Evolutionary conservation across 2,113 vertebrate genomes (phyloP).

Genomic region (Balaeniceps rex): DNA sequence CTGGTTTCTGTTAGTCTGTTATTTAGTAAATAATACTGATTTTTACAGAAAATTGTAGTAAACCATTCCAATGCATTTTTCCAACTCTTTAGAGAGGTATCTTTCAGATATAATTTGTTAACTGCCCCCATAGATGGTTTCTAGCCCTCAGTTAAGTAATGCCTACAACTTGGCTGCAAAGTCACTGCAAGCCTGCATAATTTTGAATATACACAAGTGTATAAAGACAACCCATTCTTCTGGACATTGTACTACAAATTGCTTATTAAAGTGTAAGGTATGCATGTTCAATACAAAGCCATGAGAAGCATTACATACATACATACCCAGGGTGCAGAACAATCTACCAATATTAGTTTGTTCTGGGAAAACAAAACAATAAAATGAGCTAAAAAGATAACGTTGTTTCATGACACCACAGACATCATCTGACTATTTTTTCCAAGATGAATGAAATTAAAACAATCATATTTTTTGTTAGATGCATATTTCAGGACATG

Average conservation of each 20-base stretch:
- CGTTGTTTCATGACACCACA: neutral
- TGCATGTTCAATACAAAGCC: neutral
- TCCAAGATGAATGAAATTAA: neutral
- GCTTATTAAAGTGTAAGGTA: neutral
- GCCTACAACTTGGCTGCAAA: neutral
- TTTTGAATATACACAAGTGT: neutral
- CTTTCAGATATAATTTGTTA: neutral
- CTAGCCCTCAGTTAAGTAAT: neutral
- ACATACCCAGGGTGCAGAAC: neutral
- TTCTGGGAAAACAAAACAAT: neutral
- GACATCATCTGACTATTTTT: neutral
- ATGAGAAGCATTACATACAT: neutral
- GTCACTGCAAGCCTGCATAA: neutral
- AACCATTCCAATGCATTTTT: neutral
- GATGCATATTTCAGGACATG: neutral
- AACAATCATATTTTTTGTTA: accelerated
- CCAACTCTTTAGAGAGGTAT: neutral
- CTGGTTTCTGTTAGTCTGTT: no score
- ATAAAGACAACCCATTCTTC: neutral
- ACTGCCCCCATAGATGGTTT: neutral
- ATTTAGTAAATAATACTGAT: neutral
- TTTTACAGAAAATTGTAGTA: neutral
- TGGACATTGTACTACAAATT: neutral
- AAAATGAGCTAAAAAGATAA: neutral
- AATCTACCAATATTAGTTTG: neutral